A percentile compares a stretch with the other conserved stretches of the same genome.
These are phyloP conservation scores for Thermophis baileyi DNA, from an alignment of 2,113 vertebrate species.

Conservation along the genomic window DNA sequence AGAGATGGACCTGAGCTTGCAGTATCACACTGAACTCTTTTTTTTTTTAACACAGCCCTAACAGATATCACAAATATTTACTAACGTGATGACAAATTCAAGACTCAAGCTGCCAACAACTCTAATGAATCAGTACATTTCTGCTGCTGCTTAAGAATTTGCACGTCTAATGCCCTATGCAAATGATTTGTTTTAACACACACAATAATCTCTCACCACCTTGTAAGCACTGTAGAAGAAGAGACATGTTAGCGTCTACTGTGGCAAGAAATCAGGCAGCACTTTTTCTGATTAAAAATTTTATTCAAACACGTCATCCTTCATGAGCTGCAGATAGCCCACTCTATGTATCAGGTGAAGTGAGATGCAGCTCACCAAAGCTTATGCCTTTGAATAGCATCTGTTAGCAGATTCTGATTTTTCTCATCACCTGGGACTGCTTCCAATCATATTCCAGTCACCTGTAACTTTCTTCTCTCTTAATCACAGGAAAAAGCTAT, in stretches of 20 bases:
- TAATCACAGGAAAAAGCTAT: not conserved
- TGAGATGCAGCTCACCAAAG: not conserved
- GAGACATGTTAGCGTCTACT: not conserved
- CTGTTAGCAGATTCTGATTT: not conserved
- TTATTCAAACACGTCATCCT: not conserved
- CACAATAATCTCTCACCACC: not conserved
- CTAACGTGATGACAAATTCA: not conserved
- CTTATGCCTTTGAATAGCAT: not conserved
- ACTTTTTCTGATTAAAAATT: not conserved
- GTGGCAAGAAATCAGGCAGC: not conserved
- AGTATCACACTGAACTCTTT: not conserved
- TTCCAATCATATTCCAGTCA: not conserved
- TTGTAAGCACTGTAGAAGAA: not conserved
- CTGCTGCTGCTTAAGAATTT: not conserved
- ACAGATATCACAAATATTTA: conserved; percentile 40
- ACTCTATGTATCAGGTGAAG: not conserved
- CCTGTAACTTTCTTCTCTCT: conserved; percentile 24
- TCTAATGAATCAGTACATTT: conserved; percentile 1
- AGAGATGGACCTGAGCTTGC: not conserved
- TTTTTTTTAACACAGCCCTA: not conserved
- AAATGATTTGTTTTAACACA: not conserved
- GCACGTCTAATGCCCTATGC: not conserved
- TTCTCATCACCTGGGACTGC: not conserved
- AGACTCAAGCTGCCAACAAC: conserved; percentile 30
- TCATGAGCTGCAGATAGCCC: not conserved